These are phyloP conservation scores for Taenaris catops DNA, from an alignment of 2,888 invertebrate species.

Conservation along the genomic window DNA sequence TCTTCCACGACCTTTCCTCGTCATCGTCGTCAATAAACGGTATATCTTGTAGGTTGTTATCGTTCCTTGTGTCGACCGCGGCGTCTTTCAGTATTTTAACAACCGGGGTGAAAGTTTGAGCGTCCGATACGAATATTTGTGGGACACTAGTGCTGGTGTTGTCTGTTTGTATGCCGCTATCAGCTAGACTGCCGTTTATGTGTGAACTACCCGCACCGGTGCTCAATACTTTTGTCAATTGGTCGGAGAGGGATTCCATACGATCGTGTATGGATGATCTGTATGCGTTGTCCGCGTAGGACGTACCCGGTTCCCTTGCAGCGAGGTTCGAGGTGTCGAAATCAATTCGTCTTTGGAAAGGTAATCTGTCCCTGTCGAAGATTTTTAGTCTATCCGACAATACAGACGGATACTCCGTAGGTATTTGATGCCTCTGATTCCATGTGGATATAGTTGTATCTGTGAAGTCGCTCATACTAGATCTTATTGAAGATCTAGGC, in stretches of 20 bases:
- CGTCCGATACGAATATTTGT: conserved; percentile 57
- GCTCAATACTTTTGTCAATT: conserved; percentile 63
- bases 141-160: conserved; percentile 70
- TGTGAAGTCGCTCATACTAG: conserved; percentile 73
- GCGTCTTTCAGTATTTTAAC: conserved; percentile 60
- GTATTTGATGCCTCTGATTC: conserved; percentile 54
- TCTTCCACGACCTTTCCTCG: conserved; percentile 39
- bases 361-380: conserved; percentile 52
- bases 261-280: conserved; percentile 50
- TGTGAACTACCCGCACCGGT: conserved; percentile 68
- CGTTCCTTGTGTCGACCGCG: conserved; percentile 66
- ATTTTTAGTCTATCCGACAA: conserved; percentile 61
- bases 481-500: conserved; percentile 66
- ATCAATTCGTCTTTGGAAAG: conserved; percentile 59
- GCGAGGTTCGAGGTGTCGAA: conserved; percentile 57
- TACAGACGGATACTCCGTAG: conserved; percentile 65
- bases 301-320: conserved; percentile 50
- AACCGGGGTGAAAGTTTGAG: conserved; percentile 28
- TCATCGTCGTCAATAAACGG: conserved; percentile 72
- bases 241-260: conserved; percentile 63
- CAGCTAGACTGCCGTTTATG: conserved; percentile 68
- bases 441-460: conserved; percentile 73
- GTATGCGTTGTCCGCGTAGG: conserved; percentile 56
- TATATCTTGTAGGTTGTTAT: conserved; percentile 68
- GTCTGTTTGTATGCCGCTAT: conserved; percentile 71